A percentile compares a stretch with the other conserved stretches of the same genome.
Conservation (phyloP, 2,797 vertebrate genomes). For the Sebastes oblongus region DNA sequence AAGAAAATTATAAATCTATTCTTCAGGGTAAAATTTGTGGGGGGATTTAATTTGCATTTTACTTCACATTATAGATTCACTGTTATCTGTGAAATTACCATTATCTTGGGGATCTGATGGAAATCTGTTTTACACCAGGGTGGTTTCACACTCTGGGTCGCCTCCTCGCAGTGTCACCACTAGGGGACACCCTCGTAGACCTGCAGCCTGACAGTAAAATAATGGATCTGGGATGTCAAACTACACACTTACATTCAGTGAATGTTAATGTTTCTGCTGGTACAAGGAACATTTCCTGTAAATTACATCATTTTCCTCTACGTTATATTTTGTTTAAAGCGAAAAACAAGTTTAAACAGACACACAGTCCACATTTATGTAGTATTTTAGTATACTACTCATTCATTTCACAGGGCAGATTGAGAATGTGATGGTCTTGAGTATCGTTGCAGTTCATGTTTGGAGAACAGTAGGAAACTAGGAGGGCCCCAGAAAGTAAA, state of each 20-base stretch:
- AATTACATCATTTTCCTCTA: not conserved
- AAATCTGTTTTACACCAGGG: constrained; percentile 72
- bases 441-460: constrained; percentile 26
- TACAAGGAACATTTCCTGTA: not conserved
- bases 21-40: constrained; percentile 73
- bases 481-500: constrained; percentile 58
- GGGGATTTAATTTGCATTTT: constrained; percentile 81
- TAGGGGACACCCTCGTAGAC: constrained; percentile 77
- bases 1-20: constrained; percentile 78
- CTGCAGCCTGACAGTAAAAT: constrained; percentile 31
- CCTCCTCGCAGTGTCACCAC: constrained; percentile 65
- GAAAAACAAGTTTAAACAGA: not conserved
- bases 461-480: constrained; percentile 48
- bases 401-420: not conserved
- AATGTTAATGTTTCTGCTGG: constrained; percentile 10
- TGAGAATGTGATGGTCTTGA: constrained; percentile 6
- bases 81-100: constrained; percentile 81
- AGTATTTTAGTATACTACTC: not conserved
- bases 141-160: constrained; percentile 59
- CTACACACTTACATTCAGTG: not conserved
- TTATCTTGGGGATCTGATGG: constrained; percentile 77
- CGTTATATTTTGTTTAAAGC: not conserved
- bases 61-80: constrained; percentile 71
- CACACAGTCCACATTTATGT: not conserved
- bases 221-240: constrained; percentile 19